Base-by-base conservation (phyloP, 2,888 invertebrate species). In the Xestia xanthographa region DNA sequence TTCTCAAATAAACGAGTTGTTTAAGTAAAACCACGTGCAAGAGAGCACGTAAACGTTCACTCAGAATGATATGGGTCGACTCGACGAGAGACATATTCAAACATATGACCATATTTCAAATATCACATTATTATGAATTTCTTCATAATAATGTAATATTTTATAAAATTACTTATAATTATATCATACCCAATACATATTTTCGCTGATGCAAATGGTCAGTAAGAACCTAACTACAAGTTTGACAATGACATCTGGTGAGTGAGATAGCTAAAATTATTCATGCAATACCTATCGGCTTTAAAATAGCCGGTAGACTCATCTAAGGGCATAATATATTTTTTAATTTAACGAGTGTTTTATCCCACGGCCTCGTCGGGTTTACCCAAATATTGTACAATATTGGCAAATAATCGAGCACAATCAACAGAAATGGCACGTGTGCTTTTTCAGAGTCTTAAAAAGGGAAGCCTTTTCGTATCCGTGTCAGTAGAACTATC, bases 21-120 rank as follows among this genome's bases (percentile, higher is more conserved):
- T 66, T 58, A 6, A 41, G 43, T 53, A 82, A 48, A 71, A 45
- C 66, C 34, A 65, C 67, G 68, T 75, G 68, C 68, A 5, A 6
- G 22, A 4, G 26, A 62, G 45, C 82, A 82, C 83, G 71, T 83
- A 56, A 77, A 66, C 53, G 60, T 58, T 73, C 48, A 71, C 56
- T 68, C 22, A 29, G 3, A 67, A 63, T 43, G 45, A 65, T 83
- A 58, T 34, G 34, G 20, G 34, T 65, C 9, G 26, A 48, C 8
- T n/a, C n/a, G n/a, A n/a, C n/a, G 17, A 56, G 38, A 41, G 12
- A 79, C 29, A 80, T 56, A 48, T 63, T 62, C 9, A 48, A 29
- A 9, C 3, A 48, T 4, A 34, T 78, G 26, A n/a, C 14, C 58
- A 50, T 72, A 66, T 79, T 58, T 48, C 9, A 48, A 48, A 48